Conservation (phyloP, 2,888 invertebrate genomes). For the Calameuta filiformis region DNA sequence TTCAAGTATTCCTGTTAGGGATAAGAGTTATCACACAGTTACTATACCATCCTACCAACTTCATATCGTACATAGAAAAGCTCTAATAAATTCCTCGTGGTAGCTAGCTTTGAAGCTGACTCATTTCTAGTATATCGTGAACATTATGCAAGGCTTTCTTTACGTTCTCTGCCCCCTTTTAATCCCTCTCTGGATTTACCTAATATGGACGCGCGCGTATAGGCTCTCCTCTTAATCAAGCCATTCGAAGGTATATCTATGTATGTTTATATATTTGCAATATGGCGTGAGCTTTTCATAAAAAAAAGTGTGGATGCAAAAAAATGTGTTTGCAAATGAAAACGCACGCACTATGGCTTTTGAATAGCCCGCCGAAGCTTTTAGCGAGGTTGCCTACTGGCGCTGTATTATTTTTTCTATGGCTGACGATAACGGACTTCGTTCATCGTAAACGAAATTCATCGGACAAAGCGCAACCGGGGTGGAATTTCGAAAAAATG, state of each 20-base stretch:
- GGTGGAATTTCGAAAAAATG: neutral
- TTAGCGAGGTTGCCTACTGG: neutral
- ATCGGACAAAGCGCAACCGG: neutral
- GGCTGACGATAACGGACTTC: neutral
- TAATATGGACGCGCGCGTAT: neutral
- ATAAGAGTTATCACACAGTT: neutral
- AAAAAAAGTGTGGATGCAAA: neutral
- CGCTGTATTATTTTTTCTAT: neutral
- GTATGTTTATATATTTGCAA: neutral
- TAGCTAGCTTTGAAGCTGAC: neutral
- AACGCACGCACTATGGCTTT: neutral
- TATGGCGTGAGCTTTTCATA: neutral
- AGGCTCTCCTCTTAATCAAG: neutral
- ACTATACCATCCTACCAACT: neutral
- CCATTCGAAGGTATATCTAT: neutral
- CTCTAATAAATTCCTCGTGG: neutral
- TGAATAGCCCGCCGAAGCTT: neutral
- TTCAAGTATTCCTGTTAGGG: neutral
- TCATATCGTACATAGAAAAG: neutral
- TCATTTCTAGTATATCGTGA: neutral
- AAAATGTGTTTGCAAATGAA: neutral
- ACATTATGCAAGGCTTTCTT: neutral
- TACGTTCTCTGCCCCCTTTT: neutral
- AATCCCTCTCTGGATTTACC: neutral
- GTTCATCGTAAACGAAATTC: neutral